phyloP scores from a whole-genome alignment of 2,888 invertebrate genomes.

The Magallana nippona region DNA sequence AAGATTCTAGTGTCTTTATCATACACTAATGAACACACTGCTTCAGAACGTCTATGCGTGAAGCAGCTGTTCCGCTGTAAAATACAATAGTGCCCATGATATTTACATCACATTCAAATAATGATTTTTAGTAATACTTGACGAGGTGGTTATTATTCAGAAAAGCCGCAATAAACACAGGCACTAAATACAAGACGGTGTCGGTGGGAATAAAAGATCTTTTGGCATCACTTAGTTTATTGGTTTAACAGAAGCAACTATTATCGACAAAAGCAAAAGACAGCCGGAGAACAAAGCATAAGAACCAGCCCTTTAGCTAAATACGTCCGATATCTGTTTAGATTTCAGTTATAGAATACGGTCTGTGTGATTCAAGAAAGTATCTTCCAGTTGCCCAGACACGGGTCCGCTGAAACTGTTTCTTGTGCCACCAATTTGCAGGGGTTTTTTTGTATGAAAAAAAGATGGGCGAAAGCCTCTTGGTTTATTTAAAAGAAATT shows the following conservation, averaged over 20 bases:
- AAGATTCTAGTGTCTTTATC: too few species aligned
- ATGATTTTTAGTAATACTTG: neutral
- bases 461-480: too few species aligned
- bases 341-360: too few species aligned
- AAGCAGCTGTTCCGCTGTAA: too few species aligned
- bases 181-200: slow-evolving; percentile 7
- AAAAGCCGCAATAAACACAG: neutral
- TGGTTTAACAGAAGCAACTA: slow-evolving; percentile 29
- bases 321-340: neutral
- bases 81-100: too few species aligned
- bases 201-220: slow-evolving; percentile 18
- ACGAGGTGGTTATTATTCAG: slow-evolving; percentile 9
- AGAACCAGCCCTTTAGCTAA: neutral
- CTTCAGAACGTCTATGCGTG: too few species aligned
- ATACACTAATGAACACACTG: too few species aligned
- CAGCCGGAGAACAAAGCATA: neutral
- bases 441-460: too few species aligned
- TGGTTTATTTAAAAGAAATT: too few species aligned
- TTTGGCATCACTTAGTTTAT: slow-evolving; percentile 20
- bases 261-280: neutral
- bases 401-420: neutral
- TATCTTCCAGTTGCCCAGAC: neutral
- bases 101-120: neutral
- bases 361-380: neutral
- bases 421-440: neutral